phyloP scores from a whole-genome alignment of 2,797 vertebrate genomes.

The Chrysocyon brachyurus region DNA sequence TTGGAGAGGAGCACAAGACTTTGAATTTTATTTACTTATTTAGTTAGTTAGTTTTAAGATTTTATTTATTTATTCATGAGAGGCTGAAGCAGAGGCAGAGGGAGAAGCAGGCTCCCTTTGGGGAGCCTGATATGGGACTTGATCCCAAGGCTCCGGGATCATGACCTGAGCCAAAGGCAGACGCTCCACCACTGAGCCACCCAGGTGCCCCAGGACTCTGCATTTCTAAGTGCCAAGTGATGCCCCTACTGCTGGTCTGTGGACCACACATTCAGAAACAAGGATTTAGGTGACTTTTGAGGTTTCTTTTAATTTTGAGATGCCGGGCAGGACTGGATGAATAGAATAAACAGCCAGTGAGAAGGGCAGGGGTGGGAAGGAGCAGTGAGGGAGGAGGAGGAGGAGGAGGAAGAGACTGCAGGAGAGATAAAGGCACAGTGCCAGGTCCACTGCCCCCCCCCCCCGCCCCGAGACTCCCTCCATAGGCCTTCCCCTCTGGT shows the following conservation, averaged over 20 bases:
- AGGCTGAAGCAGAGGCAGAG: no score
- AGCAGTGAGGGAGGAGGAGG: neutral
- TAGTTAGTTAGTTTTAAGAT: no score
- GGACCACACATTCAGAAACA: neutral
- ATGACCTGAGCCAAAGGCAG: no score
- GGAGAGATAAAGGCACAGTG: neutral
- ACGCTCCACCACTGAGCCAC: no score
- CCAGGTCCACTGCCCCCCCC: neutral
- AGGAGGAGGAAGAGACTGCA: neutral
- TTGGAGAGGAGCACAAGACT: neutral
- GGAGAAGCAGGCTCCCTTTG: no score
- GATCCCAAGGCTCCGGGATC: no score
- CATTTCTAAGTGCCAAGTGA: rapidly evolving
- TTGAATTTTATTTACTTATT: neutral
- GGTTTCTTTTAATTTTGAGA: neutral
- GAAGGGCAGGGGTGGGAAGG: neutral
- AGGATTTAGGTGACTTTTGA: neutral
- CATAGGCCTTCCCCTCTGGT: no score
- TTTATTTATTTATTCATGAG: no score
- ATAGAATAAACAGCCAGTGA: neutral
- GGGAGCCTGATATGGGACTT: no score
- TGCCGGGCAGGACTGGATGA: neutral
- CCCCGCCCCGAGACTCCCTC: neutral
- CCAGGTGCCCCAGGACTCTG: neutral
- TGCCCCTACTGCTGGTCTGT: rapidly evolving